phyloP scores from a whole-genome alignment of 1,140 invertebrate species.

The Musca vetustissima region DNA sequence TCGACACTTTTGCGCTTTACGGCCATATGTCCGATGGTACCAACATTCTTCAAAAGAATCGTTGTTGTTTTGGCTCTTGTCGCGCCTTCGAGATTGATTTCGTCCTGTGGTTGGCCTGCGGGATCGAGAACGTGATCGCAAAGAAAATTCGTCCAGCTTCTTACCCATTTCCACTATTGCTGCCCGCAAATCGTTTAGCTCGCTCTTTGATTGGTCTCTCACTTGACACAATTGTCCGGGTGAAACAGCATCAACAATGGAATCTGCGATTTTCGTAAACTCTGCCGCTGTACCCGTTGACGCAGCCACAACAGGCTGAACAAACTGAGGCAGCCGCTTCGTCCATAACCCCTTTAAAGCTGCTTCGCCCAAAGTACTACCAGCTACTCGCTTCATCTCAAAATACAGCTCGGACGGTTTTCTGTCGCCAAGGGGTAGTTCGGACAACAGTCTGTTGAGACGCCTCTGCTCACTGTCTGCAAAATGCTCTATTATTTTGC shows the following conservation, averaged over 20 bases:
- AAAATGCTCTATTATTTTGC: slow-evolving; percentile 8
- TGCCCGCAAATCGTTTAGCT: neutral
- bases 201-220: neutral
- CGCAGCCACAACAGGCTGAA: slow-evolving; percentile 5
- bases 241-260: slow-evolving; percentile 12
- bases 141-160: neutral
- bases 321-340: neutral
- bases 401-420: slow-evolving; percentile 1
- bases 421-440: neutral
- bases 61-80: neutral
- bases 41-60: neutral
- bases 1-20: slow-evolving; percentile 11
- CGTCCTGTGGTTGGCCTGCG: neutral
- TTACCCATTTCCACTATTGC: neutral
- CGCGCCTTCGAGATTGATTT: neutral
- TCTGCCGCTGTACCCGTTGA: neutral
- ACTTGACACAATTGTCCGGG: neutral
- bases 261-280: slow-evolving; percentile 15
- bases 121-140: neutral
- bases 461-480: slow-evolving; percentile 8
- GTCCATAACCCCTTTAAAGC: slow-evolving; percentile 2
- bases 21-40: slow-evolving; percentile 14
- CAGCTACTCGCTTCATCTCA: slow-evolving; percentile 16
- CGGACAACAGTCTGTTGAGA: neutral
- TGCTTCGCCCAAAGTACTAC: neutral